Conservation (phyloP, 2,113 vertebrate species). For the Montifringilla adamsi region DNA sequence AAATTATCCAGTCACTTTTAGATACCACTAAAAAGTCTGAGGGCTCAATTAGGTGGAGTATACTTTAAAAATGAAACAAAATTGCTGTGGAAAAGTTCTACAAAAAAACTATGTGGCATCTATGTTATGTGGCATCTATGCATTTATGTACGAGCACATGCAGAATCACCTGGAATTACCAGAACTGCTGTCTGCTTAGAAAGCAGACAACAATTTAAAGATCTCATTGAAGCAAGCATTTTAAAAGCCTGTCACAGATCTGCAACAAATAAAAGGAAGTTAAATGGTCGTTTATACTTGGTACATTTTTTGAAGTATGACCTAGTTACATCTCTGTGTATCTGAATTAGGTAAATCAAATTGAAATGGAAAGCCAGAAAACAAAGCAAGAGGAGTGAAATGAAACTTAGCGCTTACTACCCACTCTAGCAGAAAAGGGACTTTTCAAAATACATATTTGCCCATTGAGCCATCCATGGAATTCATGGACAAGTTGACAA, state of each 20-base stretch:
- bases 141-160: background rate
- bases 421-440: background rate
- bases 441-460: background rate
- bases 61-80: background rate
- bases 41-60: background rate
- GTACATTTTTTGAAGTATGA: background rate
- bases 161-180: slow-evolving; percentile 10
- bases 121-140: background rate
- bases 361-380: slow-evolving; percentile 24
- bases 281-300: background rate
- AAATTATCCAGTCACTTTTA: background rate
- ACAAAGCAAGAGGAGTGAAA: background rate
- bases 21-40: background rate
- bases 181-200: background rate
- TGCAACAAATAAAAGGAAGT: slow-evolving; percentile 65
- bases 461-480: background rate
- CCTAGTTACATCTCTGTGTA: background rate
- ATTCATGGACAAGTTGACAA: background rate
- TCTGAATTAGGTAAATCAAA: background rate
- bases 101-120: background rate
- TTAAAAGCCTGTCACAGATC: slow-evolving; percentile 62
- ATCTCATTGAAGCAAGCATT: slow-evolving; percentile 48
- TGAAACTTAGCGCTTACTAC: background rate
- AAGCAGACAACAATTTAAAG: slow-evolving; percentile 61
- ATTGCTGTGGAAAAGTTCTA: background rate